Percentiles rank a stretch among this genome's conserved stretches.
phyloP scores from a whole-genome alignment of 2,797 vertebrate genomes.

The Girardinus metallicus region DNA sequence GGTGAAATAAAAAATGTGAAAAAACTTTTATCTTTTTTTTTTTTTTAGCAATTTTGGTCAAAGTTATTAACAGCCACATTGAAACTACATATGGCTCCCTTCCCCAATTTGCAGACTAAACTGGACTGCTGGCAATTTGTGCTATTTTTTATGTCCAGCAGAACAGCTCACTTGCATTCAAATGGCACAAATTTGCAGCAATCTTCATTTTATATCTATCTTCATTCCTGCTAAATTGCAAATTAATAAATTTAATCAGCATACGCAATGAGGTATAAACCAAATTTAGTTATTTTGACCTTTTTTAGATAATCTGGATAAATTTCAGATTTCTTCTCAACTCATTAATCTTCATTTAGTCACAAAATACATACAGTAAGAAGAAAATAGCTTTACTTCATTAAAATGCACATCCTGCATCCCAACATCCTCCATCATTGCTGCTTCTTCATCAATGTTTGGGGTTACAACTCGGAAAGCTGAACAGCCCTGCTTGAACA shows the following conservation, averaged over 20 bases:
- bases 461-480: constrained; percentile 95
- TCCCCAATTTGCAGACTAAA: neutral
- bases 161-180: neutral
- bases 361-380: neutral
- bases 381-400: constrained; percentile 79
- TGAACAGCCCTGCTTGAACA: constrained; percentile 95
- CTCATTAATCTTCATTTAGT: neutral
- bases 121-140: neutral
- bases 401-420: constrained; percentile 99
- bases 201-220: neutral
- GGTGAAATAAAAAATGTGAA: neutral
- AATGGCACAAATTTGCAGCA: neutral
- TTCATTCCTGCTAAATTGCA: neutral
- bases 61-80: neutral
- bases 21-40: no score
- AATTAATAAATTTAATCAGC: neutral
- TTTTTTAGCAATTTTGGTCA: neutral
- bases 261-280: neutral
- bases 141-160: neutral
- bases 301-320: neutral
- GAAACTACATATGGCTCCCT: neutral
- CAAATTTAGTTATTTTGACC: neutral
- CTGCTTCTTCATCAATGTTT: constrained; percentile 96
- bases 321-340: neutral
- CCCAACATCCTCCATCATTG: constrained; percentile 99